phyloP scores from a whole-genome alignment of 2,888 invertebrate species.

The Steinernema scapterisci region DNA sequence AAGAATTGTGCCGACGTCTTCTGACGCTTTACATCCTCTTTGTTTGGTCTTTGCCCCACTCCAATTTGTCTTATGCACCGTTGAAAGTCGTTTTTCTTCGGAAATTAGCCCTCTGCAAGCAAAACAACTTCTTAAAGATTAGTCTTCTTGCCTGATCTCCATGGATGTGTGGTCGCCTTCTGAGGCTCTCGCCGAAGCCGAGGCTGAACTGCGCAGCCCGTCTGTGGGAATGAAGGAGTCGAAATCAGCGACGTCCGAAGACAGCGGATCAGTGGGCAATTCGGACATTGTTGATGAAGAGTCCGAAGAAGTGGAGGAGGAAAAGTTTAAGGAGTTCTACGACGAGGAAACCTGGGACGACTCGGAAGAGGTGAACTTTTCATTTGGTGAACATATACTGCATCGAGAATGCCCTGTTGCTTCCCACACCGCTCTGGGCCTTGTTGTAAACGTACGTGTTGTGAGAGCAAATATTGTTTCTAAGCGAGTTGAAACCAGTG shows the following conservation, averaged over 20 bases:
- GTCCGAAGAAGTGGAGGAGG: background rate
- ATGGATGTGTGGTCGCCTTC: background rate
- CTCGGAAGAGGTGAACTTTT: too few relatives aligned
- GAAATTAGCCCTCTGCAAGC: constrained; percentile 2
- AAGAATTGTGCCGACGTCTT: too few relatives aligned
- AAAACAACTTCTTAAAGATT: background rate
- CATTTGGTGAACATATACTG: too few relatives aligned
- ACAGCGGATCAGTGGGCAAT: too few relatives aligned
- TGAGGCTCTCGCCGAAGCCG: background rate
- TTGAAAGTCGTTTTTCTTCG: background rate
- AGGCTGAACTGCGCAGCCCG: too few relatives aligned
- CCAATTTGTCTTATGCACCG: constrained; percentile 22
- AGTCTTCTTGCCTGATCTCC: background rate
- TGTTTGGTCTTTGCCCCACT: background rate
- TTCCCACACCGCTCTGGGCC: too few relatives aligned
- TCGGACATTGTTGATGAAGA: background rate
- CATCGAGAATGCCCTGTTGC: too few relatives aligned
- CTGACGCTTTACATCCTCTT: background rate
- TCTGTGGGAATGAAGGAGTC: too few relatives aligned
- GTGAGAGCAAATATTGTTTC: too few relatives aligned
- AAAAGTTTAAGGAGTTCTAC: background rate
- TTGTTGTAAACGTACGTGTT: too few relatives aligned
- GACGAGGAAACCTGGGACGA: background rate
- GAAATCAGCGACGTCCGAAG: too few relatives aligned
- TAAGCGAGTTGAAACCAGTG: too few relatives aligned